Evolutionary conservation across 2,888 invertebrate genomes (phyloP).

Genomic region (Pemphredon lugubris): DNA sequence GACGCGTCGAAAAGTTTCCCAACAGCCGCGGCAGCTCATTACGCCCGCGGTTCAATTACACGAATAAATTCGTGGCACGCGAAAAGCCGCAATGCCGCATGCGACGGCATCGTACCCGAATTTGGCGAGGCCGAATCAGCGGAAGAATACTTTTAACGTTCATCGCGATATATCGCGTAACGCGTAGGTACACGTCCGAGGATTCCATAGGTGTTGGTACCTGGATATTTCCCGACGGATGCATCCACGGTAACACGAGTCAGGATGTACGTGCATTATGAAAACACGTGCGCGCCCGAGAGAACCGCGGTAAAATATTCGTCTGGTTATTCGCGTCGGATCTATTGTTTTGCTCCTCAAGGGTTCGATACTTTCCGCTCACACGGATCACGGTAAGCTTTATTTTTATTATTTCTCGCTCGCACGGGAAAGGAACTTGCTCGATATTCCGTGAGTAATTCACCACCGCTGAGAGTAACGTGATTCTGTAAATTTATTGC

Average conservation of each 20-base stretch:
- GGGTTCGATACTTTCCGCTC: slow-evolving; percentile 1
- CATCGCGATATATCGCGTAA: slow-evolving; percentile 2
- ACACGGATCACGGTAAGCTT: too few species aligned
- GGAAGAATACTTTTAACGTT: slow-evolving; percentile 31
- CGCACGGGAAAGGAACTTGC: too few species aligned
- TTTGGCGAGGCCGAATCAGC: slow-evolving; percentile 5
- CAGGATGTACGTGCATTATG: slow-evolving; percentile 38
- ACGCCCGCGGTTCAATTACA: background rate
- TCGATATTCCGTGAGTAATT: too few species aligned
- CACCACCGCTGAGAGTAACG: background rate
- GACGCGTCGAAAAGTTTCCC: background rate
- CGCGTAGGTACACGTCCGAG: too few species aligned
- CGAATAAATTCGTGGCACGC: background rate
- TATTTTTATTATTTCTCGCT: too few species aligned
- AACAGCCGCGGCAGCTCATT: too few species aligned
- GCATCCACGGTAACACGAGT: slow-evolving; percentile 31
- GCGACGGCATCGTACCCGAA: background rate
- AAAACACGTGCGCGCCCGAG: slow-evolving; percentile 27
- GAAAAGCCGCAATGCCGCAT: slow-evolving; percentile 13
- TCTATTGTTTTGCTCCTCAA: slow-evolving; percentile 4
- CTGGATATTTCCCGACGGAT: slow-evolving; percentile 48
- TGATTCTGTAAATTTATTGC: background rate
- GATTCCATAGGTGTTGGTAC: slow-evolving; percentile 2
- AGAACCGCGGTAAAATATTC: slow-evolving; percentile 26
- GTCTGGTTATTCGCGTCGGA: background rate